Base-by-base conservation (phyloP, 2,113 vertebrate genomes). In the Rattus norvegicus region DNA sequence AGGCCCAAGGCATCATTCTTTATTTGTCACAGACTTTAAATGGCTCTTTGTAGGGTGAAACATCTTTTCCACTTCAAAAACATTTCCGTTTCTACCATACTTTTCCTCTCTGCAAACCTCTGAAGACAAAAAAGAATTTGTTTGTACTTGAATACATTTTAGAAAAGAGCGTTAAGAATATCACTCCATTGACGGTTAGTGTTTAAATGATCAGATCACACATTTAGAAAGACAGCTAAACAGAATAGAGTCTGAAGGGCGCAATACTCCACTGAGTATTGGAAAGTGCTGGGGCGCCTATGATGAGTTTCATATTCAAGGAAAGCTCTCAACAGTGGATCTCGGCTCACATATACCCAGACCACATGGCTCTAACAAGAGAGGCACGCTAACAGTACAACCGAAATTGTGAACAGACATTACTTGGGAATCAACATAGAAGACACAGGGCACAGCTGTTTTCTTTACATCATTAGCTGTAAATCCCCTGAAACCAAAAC, bases 51-150 rank as follows among this genome's bases (percentile, higher is more conserved):
- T 24, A 92, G 76, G 33, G 28, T 20, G n/a, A 94, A 20, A 6
- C 47, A 92, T 93, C 87, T 73, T 80, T 92, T 54, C 24, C 52
- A 81, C 72, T 70, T 91, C n/a, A 95, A 83, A 92, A 94, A 73
- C 76, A 49, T 85, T 28, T 85, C 76, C 20, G 5, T 26, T 91
- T 93, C 54, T 24, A 56, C 9, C 24, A 4, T 54, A 87, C 7
- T 84, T 36, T 80, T 91, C 72, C 16, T 85, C 33, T 76, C 63
- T 17, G 12, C 13, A 73, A 89, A 88, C 77, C 10, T 67, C 19
- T 52, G 69, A 54, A 76, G 11, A 26, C 26, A 88, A 56, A 33
- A 65, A 14, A 43, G 2, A 77, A 96, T 69, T 20, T 72, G 1
- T 17, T 94, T 1, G 4, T n/a, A 67, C 76, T 90, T 65, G 28